Evolutionary conservation across 2,113 vertebrate species (phyloP), one percentile per base, ranked within the genome.

Genomic region (Synchiropus splendidus): DNA sequence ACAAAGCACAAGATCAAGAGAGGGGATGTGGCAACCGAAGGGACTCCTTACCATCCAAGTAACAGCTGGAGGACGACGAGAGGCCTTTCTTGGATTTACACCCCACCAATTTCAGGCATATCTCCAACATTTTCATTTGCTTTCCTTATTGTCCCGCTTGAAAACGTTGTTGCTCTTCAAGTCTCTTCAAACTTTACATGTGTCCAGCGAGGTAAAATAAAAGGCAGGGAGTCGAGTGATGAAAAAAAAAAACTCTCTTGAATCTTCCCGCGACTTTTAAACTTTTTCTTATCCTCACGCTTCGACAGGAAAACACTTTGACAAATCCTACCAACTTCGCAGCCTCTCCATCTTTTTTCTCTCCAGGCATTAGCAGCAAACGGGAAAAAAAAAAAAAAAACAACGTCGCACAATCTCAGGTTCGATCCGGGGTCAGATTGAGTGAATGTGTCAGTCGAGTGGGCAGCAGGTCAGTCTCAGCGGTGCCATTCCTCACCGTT

Each of bases 71-170:
- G 64, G 94, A 95, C 33, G 94, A 91, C 4, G 94, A 95, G 40
- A 97, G 92, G 46, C 92, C 92, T 69, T 97, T 98, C 75, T 97
- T 97, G 36, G 94, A 97, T 83, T 97, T 97, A 85, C 93, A 98
- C 77, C 94, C 94, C 86, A 98, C 92, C 87, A 97, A 83, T 88
- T 96, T 98, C 71, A 97, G 84, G 81, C 93, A 98, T 78, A 98
- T 98, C 85, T 97, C 92, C 92, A 98, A 86, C 93, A 98, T 98
- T 85, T 94, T 97, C 88, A 92, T 90, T 84, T 84, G 89, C 81
- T 85, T 85, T 67, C 57, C 64, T 70, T 76, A 66, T 51, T 63
- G 67, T 67, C 67, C 58, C 13, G 34, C 64, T 64, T 45, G 30
- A 70, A 74, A 76, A 56, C 57, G 54, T 47, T 31, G 17, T 42